phyloP scores from a whole-genome alignment of 2,113 vertebrate genomes.

The Brachyistius frenatus region DNA sequence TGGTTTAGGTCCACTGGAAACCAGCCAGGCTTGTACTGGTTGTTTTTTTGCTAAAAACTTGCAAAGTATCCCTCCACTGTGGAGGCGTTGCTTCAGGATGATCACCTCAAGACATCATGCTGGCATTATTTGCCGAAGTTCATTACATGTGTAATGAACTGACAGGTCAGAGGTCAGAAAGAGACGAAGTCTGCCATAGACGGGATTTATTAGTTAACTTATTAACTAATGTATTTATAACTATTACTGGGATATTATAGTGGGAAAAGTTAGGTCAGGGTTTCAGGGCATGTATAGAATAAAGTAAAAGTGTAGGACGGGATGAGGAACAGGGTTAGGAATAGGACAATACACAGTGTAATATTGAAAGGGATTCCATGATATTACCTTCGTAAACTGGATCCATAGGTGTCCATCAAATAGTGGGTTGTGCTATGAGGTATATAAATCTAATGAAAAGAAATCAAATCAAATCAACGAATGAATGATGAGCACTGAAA shows the following conservation, averaged over 20 bases:
- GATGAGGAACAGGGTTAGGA: slow-evolving; percentile 64
- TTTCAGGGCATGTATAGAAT: slow-evolving; percentile 41
- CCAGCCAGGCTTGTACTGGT: not conserved
- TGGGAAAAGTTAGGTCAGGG: slow-evolving; percentile 41
- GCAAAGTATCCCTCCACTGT: slow-evolving; percentile 8
- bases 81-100: slow-evolving; percentile 1
- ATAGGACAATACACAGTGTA: slow-evolving; percentile 56
- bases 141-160: slow-evolving; percentile 28
- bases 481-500: slow-evolving; percentile 76
- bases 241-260: slow-evolving; percentile 2
- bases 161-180: slow-evolving; percentile 46
- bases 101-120: slow-evolving; percentile 41
- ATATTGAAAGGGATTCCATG: slow-evolving; percentile 59
- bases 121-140: slow-evolving; percentile 21
- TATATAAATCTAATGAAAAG: slow-evolving; percentile 83
- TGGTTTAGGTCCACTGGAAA: slow-evolving; percentile 3
- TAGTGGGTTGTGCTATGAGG: slow-evolving; percentile 78
- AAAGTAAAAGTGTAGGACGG: slow-evolving; percentile 18
- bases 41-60: not conserved
- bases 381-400: slow-evolving; percentile 75
- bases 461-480: slow-evolving; percentile 82
- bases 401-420: slow-evolving; percentile 82
- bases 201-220: not conserved
- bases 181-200: slow-evolving; percentile 27
- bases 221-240: not conserved